Conservation (phyloP, 1,140 invertebrate species). For the Cotesia vestalis region DNA sequence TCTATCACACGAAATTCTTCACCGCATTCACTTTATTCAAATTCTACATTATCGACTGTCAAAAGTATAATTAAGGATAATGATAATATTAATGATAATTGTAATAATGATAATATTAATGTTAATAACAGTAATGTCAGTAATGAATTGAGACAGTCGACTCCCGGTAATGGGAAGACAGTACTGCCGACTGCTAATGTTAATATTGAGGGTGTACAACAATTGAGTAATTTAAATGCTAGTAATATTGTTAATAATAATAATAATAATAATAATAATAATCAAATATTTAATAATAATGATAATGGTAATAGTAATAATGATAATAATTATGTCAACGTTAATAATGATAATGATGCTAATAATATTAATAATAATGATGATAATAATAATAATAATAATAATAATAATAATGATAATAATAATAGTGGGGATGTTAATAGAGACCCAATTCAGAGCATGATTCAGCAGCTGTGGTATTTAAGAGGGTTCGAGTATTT, state of each 20-base stretch:
- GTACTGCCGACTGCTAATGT: not conserved
- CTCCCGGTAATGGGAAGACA: not conserved
- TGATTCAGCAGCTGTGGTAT: slow-evolving; percentile 60
- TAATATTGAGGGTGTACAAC: no score
- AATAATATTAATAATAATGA: slow-evolving; percentile 7
- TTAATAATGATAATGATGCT: not conserved
- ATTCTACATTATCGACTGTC: no score
- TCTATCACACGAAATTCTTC: no score
- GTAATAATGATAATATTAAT: no score
- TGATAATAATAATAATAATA: not conserved
- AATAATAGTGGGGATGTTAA: slow-evolving; percentile 50
- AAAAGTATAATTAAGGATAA: no score
- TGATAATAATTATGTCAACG: slow-evolving; percentile 1
- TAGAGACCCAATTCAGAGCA: slow-evolving; percentile 61
- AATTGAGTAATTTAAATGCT: not conserved
- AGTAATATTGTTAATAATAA: slow-evolving; percentile 5
- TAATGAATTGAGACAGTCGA: no score
- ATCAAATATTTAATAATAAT: not conserved
- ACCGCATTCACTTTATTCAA: no score
- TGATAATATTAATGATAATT: no score
- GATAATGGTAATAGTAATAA: not conserved
- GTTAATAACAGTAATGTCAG: no score
- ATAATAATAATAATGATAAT: slow-evolving; percentile 28
- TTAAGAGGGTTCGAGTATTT: slow-evolving; percentile 59
- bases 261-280: not conserved